These are phyloP conservation scores for Oopsacas minuta DNA, from an alignment of 37 sponge, comb jelly and placozoan species.

Conservation along the genomic window DNA sequence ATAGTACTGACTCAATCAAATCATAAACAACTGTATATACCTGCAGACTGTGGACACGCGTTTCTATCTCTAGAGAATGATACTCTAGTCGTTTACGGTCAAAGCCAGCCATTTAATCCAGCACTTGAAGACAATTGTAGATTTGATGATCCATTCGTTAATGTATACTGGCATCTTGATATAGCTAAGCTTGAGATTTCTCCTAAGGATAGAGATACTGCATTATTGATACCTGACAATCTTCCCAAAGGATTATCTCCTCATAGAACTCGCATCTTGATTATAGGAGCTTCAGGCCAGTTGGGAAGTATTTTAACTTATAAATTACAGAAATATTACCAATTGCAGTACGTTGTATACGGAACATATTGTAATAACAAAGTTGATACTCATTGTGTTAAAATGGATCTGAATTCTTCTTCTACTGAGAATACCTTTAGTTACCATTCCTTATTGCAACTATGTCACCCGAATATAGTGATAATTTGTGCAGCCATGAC, in stretches of 20 bases:
- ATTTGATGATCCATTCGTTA: not conserved
- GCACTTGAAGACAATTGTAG: not conserved
- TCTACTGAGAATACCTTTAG: not conserved
- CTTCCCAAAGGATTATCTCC: not conserved
- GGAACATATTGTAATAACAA: not conserved
- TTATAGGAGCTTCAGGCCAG: not conserved
- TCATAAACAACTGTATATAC: not conserved
- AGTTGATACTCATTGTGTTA: not conserved
- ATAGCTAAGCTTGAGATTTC: not conserved
- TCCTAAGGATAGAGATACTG: not conserved
- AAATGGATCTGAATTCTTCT: not conserved
- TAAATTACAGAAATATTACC: not conserved
- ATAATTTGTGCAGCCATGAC: constrained; percentile 11
- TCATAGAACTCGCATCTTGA: not conserved
- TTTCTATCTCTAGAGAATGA: not conserved
- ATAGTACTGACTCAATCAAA: not conserved
- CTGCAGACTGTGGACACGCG: constrained; percentile 15
- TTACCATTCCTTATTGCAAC: not conserved
- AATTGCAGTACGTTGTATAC: not conserved
- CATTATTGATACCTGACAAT: not conserved
- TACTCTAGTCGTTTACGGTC: not conserved
- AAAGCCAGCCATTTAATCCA: not conserved
- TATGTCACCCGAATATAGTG: not conserved
- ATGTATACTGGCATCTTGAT: not conserved
- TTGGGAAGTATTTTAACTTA: not conserved